Base-by-base conservation (phyloP, 1,140 invertebrate genomes). In the Neuroterus valhalla region DNA sequence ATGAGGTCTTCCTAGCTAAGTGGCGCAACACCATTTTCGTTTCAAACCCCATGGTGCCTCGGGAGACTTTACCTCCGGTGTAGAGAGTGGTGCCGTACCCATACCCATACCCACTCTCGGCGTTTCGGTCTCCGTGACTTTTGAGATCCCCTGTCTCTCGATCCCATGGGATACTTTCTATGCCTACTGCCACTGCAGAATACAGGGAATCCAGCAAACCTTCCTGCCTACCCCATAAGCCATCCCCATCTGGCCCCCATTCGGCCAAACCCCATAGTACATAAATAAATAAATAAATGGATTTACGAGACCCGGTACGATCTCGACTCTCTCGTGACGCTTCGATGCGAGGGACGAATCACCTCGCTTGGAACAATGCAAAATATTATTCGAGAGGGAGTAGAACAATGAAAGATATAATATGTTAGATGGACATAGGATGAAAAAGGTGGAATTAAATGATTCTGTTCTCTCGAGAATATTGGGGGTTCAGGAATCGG, bases 211-310 rank as follows among this genome's bases (percentile, higher is more conserved):
- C 10, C 5, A 78, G 26, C 55, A 23, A 62, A 23, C 21, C 55
- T 26, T 26, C 23, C 15, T 62, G 21, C 68, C 62, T 45, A 12
- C 74, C 38, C 69, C 45, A 14, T 70, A 68, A 70, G 75, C 68
- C 43, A 19, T 55, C 68, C 52, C 12, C 62, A 15, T 66, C 14
- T 50, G 48, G n/a, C 14, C 50, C 50, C 8, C 74, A 26, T 77
- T 78, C 76, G 73, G 68, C 12, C 55, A 78, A 73, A 81, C 81
- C 83, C 79, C 74, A 78, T 77, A 67, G 78, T 77, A 86, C 82
- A 85, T 86, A 86, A 86, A 86, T 86, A 86, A 86, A 86, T 86
- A 85, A 86, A 86, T 85, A 86, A 86, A 86, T 85, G 84, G 85
- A 86, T 86, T 85, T 86, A 84, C 82, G 82, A 80, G 75, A 68